Conservation (phyloP, 2,797 vertebrate species). For the Cercopithecus hamlyni region DNA sequence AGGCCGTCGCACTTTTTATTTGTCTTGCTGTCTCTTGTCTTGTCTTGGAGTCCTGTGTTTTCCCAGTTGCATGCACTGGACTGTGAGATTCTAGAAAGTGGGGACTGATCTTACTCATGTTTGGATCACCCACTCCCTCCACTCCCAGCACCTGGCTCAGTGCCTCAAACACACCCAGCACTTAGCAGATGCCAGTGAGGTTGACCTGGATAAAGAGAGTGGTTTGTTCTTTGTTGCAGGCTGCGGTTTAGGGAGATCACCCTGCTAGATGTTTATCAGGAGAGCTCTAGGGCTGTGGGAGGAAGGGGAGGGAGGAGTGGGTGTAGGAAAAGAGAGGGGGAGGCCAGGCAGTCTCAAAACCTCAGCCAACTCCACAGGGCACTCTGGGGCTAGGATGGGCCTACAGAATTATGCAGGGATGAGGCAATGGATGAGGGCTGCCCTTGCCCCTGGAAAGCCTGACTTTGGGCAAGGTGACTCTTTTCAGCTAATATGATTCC, state of each 20-base stretch:
- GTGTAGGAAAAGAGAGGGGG: not conserved
- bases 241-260: not conserved
- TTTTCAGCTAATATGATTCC: not conserved
- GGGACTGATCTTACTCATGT: not conserved
- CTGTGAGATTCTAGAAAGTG: not conserved
- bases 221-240: not conserved
- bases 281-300: not conserved
- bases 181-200: not conserved
- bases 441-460: not conserved
- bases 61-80: not conserved
- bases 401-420: not conserved
- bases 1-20: accelerated
- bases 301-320: not conserved
- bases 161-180: not conserved
- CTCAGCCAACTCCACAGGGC: not conserved
- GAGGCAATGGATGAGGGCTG: not conserved
- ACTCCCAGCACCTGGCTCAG: not conserved
- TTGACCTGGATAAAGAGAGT: not conserved
- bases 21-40: not conserved
- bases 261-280: not conserved
- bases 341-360: not conserved
- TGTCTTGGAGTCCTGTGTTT: not conserved
- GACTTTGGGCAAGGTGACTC: not conserved
- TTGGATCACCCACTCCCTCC: not conserved
- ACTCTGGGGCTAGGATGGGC: not conserved